Percentiles rank a stretch among this genome's conserved stretches.
These are phyloP conservation scores for Vespertilio murinus DNA, from an alignment of 2,797 vertebrate genomes.

Conservation along the genomic window DNA sequence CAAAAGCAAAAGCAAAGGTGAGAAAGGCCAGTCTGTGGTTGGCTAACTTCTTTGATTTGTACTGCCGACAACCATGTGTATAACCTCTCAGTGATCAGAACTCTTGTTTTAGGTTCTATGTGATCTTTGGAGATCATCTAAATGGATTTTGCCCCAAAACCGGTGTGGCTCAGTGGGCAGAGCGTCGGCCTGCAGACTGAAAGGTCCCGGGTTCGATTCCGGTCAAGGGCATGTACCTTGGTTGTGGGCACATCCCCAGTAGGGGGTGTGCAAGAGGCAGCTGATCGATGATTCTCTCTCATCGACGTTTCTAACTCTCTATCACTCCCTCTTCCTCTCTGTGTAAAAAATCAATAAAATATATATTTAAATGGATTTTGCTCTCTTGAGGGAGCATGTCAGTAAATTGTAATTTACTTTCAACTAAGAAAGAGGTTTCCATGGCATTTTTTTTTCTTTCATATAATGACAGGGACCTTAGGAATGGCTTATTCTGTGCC, in stretches of 20 bases:
- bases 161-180: no score
- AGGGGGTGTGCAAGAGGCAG: no score
- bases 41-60: background rate
- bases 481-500: background rate
- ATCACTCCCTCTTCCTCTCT: no score
- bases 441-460: background rate
- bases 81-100: background rate
- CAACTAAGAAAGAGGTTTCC: background rate
- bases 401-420: background rate
- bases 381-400: background rate
- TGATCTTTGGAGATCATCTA: background rate
- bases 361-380: background rate
- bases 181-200: no score
- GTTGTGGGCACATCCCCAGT: no score
- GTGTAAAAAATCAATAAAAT: no score
- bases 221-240: no score
- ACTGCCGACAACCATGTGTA: no score
- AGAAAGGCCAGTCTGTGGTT: background rate
- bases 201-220: no score
- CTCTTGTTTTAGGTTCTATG: background rate
- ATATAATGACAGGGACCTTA: background rate
- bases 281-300: no score
- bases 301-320: no score
- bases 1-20: background rate
- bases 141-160: background rate